Base-by-base conservation (phyloP, 2,113 vertebrate genomes). In the Hirundichthys speculiger region DNA sequence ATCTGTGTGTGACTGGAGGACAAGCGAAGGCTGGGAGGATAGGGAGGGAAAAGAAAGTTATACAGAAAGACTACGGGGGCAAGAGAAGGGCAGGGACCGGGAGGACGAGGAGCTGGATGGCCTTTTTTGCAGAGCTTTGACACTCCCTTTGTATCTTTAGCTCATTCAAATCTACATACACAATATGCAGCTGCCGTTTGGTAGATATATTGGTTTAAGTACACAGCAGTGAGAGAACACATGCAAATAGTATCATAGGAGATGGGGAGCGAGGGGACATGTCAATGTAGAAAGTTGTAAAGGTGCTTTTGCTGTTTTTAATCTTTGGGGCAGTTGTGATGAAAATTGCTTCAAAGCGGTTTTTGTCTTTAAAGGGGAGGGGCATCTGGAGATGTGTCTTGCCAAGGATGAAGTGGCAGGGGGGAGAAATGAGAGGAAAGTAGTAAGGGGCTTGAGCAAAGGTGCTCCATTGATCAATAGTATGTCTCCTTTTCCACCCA, bases 401-500 rank as follows among this genome's bases (percentile, higher is more conserved):
- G 86, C 77, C 73, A 30, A 73, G 73, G 78, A 83, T 79, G 80
- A 50, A 79, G 78, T 81, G 75, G 82, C 56, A 16, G 21, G 24
- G 71, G 69, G 76, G 80, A 79, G 81, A 86, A 85, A 86, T 86
- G 86, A 79, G 87, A 84, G 89, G 81, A 82, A 34, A 73, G 82
- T 85, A 88, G 88, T 64, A 67, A 72, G 86, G 84, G 79, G 72
- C 50, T 77, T 69, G 87, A 90, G 83, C 88, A 66, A 75, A 85
- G 82, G 84, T 54, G 83, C 69, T 86, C 85, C 67, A 19, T 83
- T 20, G 77, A 91, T 95, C 93, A 95, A 92, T 95, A 95, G 79
- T 94, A 95, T n/a, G 92, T 93, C 88, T 95, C 94, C 85, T 48
- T 94, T 68, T 95, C 94, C 90, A 95, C 93, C 94, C 94, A 94